Percentiles rank a stretch among this genome's conserved stretches.
These are phyloP conservation scores for Phainopepla nitens DNA, from an alignment of 2,113 vertebrate species.

Conservation along the genomic window DNA sequence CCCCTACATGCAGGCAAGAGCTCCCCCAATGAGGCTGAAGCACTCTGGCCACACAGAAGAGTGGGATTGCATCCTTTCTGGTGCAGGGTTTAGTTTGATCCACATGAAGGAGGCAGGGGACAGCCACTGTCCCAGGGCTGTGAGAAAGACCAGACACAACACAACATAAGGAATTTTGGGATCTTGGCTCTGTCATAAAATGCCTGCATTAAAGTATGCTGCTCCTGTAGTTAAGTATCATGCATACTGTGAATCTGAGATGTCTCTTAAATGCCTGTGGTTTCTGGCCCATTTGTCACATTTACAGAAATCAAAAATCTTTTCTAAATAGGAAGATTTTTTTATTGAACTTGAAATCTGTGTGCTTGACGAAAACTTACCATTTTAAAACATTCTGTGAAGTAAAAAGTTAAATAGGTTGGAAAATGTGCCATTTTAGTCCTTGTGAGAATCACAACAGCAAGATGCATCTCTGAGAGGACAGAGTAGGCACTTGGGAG, in stretches of 20 bases:
- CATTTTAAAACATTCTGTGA: not conserved
- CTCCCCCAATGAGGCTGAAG: not conserved
- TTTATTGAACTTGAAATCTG: constrained; percentile 2
- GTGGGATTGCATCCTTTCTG: not conserved
- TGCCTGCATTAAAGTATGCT: not conserved
- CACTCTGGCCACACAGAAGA: not conserved
- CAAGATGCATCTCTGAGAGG: not conserved
- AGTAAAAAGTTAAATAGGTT: constrained; percentile 26
- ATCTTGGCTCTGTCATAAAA: not conserved
- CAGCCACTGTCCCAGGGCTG: not conserved
- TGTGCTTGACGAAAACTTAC: not conserved
- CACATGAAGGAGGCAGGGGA: not conserved
- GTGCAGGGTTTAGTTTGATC: not conserved
- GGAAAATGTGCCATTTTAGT: constrained; percentile 18
- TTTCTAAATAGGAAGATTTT: not conserved
- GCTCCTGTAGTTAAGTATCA: not conserved
- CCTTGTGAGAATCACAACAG: not conserved
- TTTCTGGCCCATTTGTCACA: not conserved
- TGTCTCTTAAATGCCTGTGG: not conserved
- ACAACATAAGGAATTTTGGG: not conserved
- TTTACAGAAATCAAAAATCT: not conserved
- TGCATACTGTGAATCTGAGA: not conserved
- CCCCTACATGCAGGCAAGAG: not conserved
- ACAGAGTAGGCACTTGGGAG: not conserved
- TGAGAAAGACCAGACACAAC: not conserved